Evolutionary conservation across 2,888 invertebrate genomes (phyloP).

Genomic region (Microctonus aethiopoides): DNA sequence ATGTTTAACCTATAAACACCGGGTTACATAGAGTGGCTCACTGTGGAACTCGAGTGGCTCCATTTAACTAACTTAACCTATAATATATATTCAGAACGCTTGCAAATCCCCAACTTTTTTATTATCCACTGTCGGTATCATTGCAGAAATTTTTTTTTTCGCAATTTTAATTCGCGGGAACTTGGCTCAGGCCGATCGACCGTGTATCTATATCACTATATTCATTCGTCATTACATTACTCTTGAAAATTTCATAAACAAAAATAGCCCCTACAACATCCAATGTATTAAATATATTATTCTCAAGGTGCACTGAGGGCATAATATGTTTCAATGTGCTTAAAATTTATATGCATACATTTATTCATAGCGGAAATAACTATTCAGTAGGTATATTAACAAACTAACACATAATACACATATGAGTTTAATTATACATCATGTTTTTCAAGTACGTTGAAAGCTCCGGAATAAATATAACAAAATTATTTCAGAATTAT

Average conservation of each 20-base stretch:
- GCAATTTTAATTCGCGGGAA: background rate
- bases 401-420: too few species aligned
- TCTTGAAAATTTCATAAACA: background rate
- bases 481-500: background rate
- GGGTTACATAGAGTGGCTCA: too few species aligned
- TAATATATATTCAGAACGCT: too few species aligned
- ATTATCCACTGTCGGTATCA: background rate
- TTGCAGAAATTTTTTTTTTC: background rate
- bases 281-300: background rate
- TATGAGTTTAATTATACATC: background rate
- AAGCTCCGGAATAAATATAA: background rate
- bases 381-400: too few species aligned
- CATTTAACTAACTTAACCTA: too few species aligned
- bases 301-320: background rate
- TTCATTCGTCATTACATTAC: background rate
- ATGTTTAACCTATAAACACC: too few species aligned
- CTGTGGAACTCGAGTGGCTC: too few species aligned
- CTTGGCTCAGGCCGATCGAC: background rate
- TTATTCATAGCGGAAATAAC: background rate
- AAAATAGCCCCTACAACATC: background rate
- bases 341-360: too few species aligned
- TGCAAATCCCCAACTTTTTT: too few species aligned
- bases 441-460: background rate
- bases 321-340: too few species aligned
- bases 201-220: background rate